Base-by-base conservation (phyloP, 2,113 vertebrate genomes). In the Colius striatus region DNA sequence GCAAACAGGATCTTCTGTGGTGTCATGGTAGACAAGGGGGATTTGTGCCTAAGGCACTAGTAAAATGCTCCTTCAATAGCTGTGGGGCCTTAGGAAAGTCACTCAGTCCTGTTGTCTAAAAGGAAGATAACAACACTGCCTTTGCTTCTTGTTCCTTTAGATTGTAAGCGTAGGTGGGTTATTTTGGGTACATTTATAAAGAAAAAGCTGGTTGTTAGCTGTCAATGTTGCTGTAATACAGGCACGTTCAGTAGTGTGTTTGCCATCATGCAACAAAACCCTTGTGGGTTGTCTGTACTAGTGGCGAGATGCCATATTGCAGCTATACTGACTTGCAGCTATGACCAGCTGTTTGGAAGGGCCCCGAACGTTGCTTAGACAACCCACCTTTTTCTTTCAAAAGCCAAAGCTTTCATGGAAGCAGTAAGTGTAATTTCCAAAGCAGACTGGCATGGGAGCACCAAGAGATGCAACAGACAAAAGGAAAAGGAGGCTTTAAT, bases 11-110 rank as follows among this genome's bases (percentile, higher is more conserved):
- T n/a, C 41, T 65, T 45, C n/a, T 67, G 54, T 18, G 48, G 23
- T 57, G 53, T 29, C 8, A 0, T 0, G 5, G 0, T 53, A 34
- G 16, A 27, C 14, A 58, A 0, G 1, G 32, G 8, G n/a, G 5
- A 29, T 87, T 71, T 22, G 10, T 65, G 67, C 32, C 43, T 83
- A 47, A 73, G 38, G 13, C 34, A 27, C 32, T 18, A 18, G 21
- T 6, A 13, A 41, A 85, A 55, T 20, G 6, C 15, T 55, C 21
- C 29, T 68, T 61, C 5, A 2, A 0, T 7, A 20, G 27, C 63
- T 73, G 18, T 29, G 22, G 27, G 51, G 66, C 47, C 51, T 47
- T 2, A 14, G 26, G 48, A 13, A 32, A 48, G 38, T 17, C 29
- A 4, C 63, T 73, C 16, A 3, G 43, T 54, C n/a, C 15, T 4